Evolutionary conservation across 2,113 vertebrate genomes (phyloP).

Genomic region (Pseudonaja textilis): DNA sequence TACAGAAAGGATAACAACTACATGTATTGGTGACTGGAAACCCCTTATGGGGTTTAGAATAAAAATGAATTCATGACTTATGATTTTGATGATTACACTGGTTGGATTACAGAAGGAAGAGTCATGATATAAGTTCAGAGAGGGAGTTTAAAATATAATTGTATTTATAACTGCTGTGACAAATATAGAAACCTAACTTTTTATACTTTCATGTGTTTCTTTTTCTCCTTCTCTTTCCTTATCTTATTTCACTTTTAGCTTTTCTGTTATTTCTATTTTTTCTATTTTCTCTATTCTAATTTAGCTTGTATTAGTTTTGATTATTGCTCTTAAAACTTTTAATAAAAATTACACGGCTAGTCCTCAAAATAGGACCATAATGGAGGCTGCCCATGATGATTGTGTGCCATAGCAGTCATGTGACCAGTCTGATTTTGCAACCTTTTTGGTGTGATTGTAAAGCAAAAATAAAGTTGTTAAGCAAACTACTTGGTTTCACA

Average conservation of each 20-base stretch:
- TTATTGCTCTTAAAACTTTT: neutral
- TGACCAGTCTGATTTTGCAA: neutral
- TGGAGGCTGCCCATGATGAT: neutral
- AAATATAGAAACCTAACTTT: neutral
- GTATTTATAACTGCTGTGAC: neutral
- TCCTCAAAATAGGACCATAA: neutral
- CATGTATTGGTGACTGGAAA: neutral
- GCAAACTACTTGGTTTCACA: neutral
- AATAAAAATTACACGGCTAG: neutral
- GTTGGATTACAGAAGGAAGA: neutral
- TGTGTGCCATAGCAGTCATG: neutral
- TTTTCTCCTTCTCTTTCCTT: neutral
- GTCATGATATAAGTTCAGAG: neutral
- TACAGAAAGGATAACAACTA: neutral
- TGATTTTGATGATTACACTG: neutral
- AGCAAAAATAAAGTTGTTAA: neutral
- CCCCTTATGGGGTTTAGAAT: too few relatives aligned
- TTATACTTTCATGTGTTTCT: neutral
- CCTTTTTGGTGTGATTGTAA: neutral
- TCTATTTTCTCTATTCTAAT: too few relatives aligned
- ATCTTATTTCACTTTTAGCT: neutral
- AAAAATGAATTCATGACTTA: neutral
- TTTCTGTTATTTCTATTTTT: too few relatives aligned
- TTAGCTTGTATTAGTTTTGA: too few relatives aligned
- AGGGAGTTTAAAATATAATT: neutral